Percentiles rank a stretch among this genome's conserved stretches.
Conservation (phyloP, 2,888 invertebrate species). For the Trissolcus brochymenae region DNA sequence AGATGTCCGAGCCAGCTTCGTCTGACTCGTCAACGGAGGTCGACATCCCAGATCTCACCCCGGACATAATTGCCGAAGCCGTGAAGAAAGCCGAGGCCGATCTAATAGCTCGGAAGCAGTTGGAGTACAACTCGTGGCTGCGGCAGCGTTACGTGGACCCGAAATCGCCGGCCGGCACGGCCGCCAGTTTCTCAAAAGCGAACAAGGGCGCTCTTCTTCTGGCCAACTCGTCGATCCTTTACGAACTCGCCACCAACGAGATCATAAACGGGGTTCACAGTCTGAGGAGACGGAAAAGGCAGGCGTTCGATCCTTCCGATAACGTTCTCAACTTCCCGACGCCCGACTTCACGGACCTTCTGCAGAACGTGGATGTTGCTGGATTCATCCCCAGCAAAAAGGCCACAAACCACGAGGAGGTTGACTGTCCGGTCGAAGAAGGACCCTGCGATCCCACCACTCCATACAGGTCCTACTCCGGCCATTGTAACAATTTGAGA, state of each 20-base stretch:
- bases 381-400: constrained; percentile 82
- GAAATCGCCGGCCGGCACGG: constrained; percentile 89
- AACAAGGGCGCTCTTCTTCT: constrained; percentile 88
- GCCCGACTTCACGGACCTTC: constrained; percentile 85
- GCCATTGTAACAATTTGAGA: constrained; percentile 91
- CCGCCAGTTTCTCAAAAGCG: constrained; percentile 93
- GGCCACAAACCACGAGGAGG: constrained; percentile 80
- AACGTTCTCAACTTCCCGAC: constrained; percentile 78
- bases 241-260: constrained; percentile 92
- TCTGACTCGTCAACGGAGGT: constrained; percentile 23
- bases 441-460: constrained; percentile 84
- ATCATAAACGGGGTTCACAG: constrained; percentile 82
- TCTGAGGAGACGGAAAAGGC: constrained; percentile 81
- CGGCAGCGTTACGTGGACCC: constrained; percentile 82
- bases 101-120: constrained; percentile 84
- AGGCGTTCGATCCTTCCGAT: constrained; percentile 82
- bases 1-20: constrained; percentile 46
- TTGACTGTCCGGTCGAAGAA: constrained; percentile 84
- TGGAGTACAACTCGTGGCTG: constrained; percentile 90
- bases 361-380: constrained; percentile 87
- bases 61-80: constrained; percentile 85
- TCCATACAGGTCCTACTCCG: constrained; percentile 86
- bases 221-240: constrained; percentile 90
- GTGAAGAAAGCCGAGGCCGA: constrained; percentile 88
- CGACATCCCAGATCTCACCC: constrained; percentile 81